A percentile compares a stretch with the other conserved stretches of the same genome.
phyloP scores from a whole-genome alignment of 2,797 vertebrate species.

The Sardinella longiceps region DNA sequence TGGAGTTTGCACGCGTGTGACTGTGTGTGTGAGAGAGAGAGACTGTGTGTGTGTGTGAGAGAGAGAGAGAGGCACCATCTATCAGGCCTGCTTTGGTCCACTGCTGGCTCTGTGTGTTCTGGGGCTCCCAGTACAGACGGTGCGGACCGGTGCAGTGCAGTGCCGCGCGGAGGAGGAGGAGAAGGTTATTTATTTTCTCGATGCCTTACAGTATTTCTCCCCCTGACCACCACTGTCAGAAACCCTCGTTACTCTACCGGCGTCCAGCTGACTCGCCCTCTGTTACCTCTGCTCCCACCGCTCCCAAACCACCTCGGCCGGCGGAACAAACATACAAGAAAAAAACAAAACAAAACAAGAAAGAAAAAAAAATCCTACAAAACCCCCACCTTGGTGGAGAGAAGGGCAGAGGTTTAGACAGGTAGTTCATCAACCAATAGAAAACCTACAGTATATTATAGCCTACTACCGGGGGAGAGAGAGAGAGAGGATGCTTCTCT shows the following conservation, averaged over 20 bases:
- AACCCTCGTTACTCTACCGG: neutral
- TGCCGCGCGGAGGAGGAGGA: neutral
- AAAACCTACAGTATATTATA: neutral
- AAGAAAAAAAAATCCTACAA: neutral
- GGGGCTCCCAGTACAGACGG: neutral
- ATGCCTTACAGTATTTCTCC: slow-evolving; percentile 1
- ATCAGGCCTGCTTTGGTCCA: neutral
- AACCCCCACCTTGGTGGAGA: neutral
- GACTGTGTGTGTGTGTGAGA: no score
- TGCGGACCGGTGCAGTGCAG: no score
- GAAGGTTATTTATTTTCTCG: neutral
- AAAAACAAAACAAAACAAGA: no score
- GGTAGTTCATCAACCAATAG: neutral
- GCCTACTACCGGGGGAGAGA: neutral
- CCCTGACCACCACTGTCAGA: slow-evolving; percentile 4
- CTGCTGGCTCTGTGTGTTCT: neutral
- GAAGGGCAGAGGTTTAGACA: neutral
- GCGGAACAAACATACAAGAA: no score
- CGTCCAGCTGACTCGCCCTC: neutral
- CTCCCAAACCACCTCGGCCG: no score
- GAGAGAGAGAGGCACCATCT: neutral
- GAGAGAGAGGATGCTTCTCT: neutral
- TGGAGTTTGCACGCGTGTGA: neutral
- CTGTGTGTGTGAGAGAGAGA: neutral
- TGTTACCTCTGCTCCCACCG: no score